Evolutionary conservation across 2,888 invertebrate genomes (phyloP).

Genomic region (Agonopterix alstromeriana): DNA sequence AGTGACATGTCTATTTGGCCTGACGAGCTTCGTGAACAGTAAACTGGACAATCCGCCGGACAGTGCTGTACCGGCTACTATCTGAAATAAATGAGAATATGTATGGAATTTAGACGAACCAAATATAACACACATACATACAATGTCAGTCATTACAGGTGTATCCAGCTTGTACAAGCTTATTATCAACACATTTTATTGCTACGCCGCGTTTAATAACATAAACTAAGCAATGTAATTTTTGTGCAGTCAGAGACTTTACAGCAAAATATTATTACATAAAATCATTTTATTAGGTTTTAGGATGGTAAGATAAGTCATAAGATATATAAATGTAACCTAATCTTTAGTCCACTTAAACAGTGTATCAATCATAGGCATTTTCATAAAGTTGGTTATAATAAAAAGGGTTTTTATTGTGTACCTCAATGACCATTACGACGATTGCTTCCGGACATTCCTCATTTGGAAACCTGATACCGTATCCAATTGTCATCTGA

Average conservation of each 20-base stretch:
- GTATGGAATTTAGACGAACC: neutral
- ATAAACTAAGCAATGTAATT: too few relatives aligned
- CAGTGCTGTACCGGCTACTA: constrained; percentile 64
- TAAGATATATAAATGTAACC: too few relatives aligned
- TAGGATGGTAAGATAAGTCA: too few relatives aligned
- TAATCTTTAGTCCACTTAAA: too few relatives aligned
- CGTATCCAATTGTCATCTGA: constrained; percentile 88
- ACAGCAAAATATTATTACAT: too few relatives aligned
- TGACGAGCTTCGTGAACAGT: constrained; percentile 86
- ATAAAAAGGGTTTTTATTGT: too few relatives aligned
- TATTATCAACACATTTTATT: too few relatives aligned
- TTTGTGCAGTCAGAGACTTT: too few relatives aligned
- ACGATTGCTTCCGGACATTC: constrained; percentile 91
- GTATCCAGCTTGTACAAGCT: neutral
- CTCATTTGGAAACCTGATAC: constrained; percentile 86
- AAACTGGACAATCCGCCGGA: constrained; percentile 78
- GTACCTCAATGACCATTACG: constrained; percentile 87
- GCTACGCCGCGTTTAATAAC: too few relatives aligned
- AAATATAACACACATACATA: neutral
- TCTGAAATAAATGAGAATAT: constrained; percentile 32
- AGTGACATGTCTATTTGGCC: constrained; percentile 85
- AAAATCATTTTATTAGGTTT: too few relatives aligned
- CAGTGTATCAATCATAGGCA: too few relatives aligned
- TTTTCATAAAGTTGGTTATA: too few relatives aligned
- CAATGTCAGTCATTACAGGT: neutral